Evolutionary conservation across 2,797 vertebrate species (phyloP).

Genomic region (Yasuhikotakia modesta): DNA sequence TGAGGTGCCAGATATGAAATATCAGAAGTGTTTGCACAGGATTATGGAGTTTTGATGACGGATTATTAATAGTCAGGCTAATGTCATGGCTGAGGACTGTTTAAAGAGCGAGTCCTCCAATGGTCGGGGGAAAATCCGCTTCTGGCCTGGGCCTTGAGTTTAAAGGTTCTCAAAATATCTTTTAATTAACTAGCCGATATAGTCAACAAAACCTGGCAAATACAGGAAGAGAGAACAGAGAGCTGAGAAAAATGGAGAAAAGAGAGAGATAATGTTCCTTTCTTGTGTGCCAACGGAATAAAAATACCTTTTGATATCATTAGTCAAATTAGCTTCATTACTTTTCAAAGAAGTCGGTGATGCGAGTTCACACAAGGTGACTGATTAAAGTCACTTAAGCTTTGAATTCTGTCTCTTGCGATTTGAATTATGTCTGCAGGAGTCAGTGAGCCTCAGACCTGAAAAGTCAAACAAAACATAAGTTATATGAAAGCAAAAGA

Average conservation of each 20-base stretch:
- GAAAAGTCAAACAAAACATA: background rate
- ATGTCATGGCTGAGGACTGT: slow-evolving; percentile 20
- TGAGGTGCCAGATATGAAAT: slow-evolving; percentile 20
- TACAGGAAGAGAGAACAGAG: background rate
- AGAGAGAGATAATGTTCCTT: slow-evolving; percentile 6
- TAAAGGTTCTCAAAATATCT: slow-evolving; percentile 20
- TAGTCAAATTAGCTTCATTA: slow-evolving; percentile 14
- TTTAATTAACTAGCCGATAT: slow-evolving; percentile 33
- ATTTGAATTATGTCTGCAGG: background rate
- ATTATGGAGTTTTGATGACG: slow-evolving; percentile 18
- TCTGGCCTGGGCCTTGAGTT: background rate
- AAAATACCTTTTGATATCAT: background rate
- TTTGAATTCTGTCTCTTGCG: background rate
- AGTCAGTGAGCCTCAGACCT: background rate
- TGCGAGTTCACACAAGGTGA: background rate
- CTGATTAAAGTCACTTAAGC: background rate
- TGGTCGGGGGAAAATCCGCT: slow-evolving; percentile 5
- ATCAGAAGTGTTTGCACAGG: slow-evolving; percentile 35
- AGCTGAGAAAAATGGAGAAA: background rate
- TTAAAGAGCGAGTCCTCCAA: slow-evolving; percentile 8
- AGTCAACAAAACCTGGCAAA: background rate
- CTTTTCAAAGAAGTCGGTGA: background rate
- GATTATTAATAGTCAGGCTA: slow-evolving; percentile 39
- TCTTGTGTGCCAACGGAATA: background rate
- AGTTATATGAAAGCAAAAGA: background rate